Evolutionary conservation across 1,140 invertebrate genomes (phyloP).

Genomic region (Neodiprion pinetum): DNA sequence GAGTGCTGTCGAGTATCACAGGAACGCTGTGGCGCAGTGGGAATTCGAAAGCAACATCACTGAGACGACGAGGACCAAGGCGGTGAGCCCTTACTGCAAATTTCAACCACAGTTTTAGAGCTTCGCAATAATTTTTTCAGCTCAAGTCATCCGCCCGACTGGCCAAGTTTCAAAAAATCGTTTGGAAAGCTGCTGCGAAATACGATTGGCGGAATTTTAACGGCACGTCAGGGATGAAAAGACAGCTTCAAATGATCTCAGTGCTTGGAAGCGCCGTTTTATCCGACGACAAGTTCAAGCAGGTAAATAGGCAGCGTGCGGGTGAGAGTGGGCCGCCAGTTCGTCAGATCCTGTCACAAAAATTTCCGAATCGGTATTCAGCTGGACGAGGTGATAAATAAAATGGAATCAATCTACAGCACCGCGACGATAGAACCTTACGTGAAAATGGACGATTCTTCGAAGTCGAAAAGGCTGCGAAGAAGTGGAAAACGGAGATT

Average conservation of each 20-base stretch:
- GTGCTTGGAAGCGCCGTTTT: constrained; percentile 21
- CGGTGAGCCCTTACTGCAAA: constrained; percentile 9
- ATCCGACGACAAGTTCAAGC: constrained; percentile 16
- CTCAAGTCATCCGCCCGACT: constrained; percentile 19
- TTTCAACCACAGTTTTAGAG: background rate
- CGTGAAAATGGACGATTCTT: background rate
- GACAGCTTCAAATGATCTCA: constrained; percentile 22
- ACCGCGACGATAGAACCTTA: constrained; percentile 20
- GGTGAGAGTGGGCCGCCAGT: background rate
- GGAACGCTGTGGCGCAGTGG: constrained; percentile 20
- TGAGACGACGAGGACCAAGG: constrained; percentile 10
- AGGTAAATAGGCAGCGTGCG: background rate
- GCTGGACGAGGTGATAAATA: constrained; percentile 19
- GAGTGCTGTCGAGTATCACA: constrained; percentile 21
- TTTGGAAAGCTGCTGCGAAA: constrained; percentile 24
- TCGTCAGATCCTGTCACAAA: constrained; percentile 11
- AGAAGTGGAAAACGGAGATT: constrained; percentile 2
- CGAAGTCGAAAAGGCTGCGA: background rate
- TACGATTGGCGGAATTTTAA: constrained; percentile 26
- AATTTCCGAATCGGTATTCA: background rate
- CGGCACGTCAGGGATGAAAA: constrained; percentile 16
- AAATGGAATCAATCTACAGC: constrained; percentile 25
- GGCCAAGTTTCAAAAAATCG: constrained; percentile 20
- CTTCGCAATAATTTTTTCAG: background rate
- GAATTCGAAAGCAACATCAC: constrained; percentile 27